Percentiles rank a stretch among this genome's conserved stretches.
These are phyloP conservation scores for Drosophila subquinaria DNA, from an alignment of 2,888 invertebrate species.

Conservation along the genomic window DNA sequence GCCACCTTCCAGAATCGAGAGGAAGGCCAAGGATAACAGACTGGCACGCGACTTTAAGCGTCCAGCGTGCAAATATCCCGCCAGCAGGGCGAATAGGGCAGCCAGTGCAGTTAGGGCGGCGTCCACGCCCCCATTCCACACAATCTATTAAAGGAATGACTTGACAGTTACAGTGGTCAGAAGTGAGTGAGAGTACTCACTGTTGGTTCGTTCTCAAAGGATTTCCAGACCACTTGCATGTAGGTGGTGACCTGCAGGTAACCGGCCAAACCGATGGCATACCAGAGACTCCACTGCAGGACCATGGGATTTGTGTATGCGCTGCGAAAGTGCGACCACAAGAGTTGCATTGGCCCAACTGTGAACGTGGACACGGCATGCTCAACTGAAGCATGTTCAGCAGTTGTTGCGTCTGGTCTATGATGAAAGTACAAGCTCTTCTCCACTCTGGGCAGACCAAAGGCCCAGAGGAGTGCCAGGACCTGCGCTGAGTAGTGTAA, in stretches of 20 bases:
- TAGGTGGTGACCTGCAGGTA: constrained; percentile 90
- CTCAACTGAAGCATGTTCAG: constrained; percentile 15
- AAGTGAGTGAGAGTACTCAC: constrained; percentile 53
- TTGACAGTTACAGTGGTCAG: background rate
- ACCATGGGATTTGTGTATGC: constrained; percentile 88
- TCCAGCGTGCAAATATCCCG: constrained; percentile 85
- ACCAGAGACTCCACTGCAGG: constrained; percentile 92
- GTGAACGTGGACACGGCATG: background rate
- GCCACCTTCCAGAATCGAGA: constrained; percentile 87
- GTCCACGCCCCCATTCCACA: constrained; percentile 93
- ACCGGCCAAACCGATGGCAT: constrained; percentile 90
- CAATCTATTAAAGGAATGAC: constrained; percentile 58
- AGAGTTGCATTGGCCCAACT: constrained; percentile 77
- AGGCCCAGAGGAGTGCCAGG: constrained; percentile 88
- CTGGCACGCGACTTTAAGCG: constrained; percentile 84
- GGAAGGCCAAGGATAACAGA: constrained; percentile 85
- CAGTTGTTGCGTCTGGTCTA: constrained; percentile 6
- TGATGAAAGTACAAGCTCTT: constrained; percentile 89
- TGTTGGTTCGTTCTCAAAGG: constrained; percentile 85
- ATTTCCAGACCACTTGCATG: constrained; percentile 90
- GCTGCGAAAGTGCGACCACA: constrained; percentile 87
- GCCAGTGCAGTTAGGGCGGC: constrained; percentile 90
- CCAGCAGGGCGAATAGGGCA: constrained; percentile 87
- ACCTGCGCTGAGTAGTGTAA: constrained; percentile 86
- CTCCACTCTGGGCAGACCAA: constrained; percentile 88